Evolutionary conservation across 2,113 vertebrate genomes (phyloP).

Genomic region (Hemiscyllium ocellatum): DNA sequence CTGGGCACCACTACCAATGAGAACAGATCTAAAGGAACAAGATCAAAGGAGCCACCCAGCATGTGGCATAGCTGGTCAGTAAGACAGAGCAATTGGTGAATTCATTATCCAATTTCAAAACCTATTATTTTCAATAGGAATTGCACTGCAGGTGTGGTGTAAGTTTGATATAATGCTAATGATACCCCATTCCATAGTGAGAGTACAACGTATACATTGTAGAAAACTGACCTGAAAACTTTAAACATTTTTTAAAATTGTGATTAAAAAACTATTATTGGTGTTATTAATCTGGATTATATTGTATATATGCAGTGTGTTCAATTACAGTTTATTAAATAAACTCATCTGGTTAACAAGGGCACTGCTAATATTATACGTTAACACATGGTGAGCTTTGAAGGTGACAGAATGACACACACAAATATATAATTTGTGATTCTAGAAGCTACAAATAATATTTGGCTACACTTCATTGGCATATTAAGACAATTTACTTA

Average conservation of each 20-base stretch:
- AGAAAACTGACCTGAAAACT: not conserved
- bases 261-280: not conserved
- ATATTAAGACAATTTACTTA: not conserved
- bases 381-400: not conserved
- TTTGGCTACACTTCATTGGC: not conserved
- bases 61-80: constrained; percentile 34
- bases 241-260: not conserved
- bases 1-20: constrained; percentile 23
- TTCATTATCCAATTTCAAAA: constrained; percentile 37
- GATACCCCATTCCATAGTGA: not conserved
- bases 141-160: not conserved
- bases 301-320: not conserved
- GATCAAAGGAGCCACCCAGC: constrained; percentile 31
- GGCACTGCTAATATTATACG: not conserved
- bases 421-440: not conserved
- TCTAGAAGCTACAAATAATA: not conserved
- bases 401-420: not conserved
- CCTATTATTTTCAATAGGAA: constrained; percentile 37
- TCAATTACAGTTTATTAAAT: not conserved
- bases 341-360: not conserved
- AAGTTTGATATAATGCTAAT: constrained; percentile 34
- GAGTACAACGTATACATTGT: not conserved
- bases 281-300: not conserved
- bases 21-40: constrained; percentile 32
- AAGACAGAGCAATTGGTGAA: constrained; percentile 36